Base-by-base conservation (phyloP, 2,113 vertebrate species). In the Pitta sordida region DNA sequence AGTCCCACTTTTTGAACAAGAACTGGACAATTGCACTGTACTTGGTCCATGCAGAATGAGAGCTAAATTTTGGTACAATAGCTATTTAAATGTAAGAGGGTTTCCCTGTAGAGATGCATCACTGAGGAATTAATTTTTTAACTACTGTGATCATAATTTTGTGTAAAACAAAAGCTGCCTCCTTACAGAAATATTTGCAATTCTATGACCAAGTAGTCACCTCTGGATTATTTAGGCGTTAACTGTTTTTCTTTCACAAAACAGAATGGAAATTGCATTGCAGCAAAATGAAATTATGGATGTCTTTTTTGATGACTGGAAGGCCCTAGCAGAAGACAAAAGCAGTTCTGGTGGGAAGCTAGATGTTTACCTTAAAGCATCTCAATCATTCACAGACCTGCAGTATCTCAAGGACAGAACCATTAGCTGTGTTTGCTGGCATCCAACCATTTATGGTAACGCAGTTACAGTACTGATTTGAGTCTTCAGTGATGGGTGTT, bases 201-300 rank as follows among this genome's bases (percentile, higher is more conserved):
- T 62, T 46, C 8, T 70, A 4, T n/a, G 51, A 26, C 13, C 78
- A 46, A 88, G 37, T n/a, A 64, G 51, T 80, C 53, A 78, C 73
- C 86, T 60, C 78, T 59, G 82, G 23, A 46, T 70, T 90, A 51
- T 3, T 46, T 71, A 85, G 64, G 29, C 15, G 12, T 77, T 77
- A 79, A 81, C 39, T 32, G 30, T 86, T 82, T 39, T 86, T n/a
- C n/a, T 80, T 77, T 83, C 74, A 80, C 75, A 53, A 94, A 94
- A 94, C 93, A 99, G 99, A 96, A 95, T 98, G 83, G 97, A 99
- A 90, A 78, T 97, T 43, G 98, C 98, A 44, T 94, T 99, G 69
- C 99, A 99, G 91, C 98, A 99, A 97, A 98, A 98, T 83, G 97
- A 98, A 93, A 98, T 99, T 60, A 97, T 97, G 95, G 97, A 99